Conservation (phyloP, 1,140 invertebrate species). For the Pogonognathellus flavescens region DNA sequence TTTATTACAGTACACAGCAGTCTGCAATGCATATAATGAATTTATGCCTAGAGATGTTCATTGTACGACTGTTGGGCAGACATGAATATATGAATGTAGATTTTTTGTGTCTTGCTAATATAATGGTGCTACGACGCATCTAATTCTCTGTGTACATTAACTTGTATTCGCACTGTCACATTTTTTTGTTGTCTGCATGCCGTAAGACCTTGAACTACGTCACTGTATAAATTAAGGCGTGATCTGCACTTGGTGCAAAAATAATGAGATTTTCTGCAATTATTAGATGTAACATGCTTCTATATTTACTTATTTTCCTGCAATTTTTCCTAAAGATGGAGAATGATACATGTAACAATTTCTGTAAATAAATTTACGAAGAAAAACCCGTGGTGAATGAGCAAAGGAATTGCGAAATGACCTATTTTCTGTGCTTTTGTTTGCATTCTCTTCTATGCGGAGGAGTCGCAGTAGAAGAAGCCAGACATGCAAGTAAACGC, state of each 20-base stretch:
- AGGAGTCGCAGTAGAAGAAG: too few relatives aligned
- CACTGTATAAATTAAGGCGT: conserved; percentile 61
- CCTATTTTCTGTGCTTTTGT: background rate
- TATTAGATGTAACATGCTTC: background rate
- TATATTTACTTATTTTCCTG: background rate
- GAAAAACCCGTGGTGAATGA: background rate
- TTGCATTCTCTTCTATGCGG: background rate
- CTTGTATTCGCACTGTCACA: conserved; percentile 40
- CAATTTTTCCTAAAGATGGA: background rate
- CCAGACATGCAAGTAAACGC: too few relatives aligned
- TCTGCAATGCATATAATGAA: too few relatives aligned
- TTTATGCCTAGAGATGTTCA: too few relatives aligned
- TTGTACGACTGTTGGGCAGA: too few relatives aligned
- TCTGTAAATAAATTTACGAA: background rate
- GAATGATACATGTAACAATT: background rate
- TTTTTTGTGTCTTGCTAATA: too few relatives aligned
- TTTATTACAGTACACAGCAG: too few relatives aligned
- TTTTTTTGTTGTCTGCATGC: conserved; percentile 7
- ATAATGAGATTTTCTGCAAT: background rate
- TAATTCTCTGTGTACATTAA: conserved; percentile 3
- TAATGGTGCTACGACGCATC: conserved; percentile 10
- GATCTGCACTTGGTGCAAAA: conserved; percentile 20
- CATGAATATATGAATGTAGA: too few relatives aligned
- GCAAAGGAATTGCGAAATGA: background rate
- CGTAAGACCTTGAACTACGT: conserved; percentile 52